Evolutionary conservation across 2,797 vertebrate species (phyloP).

Genomic region (Xenops minutus): DNA sequence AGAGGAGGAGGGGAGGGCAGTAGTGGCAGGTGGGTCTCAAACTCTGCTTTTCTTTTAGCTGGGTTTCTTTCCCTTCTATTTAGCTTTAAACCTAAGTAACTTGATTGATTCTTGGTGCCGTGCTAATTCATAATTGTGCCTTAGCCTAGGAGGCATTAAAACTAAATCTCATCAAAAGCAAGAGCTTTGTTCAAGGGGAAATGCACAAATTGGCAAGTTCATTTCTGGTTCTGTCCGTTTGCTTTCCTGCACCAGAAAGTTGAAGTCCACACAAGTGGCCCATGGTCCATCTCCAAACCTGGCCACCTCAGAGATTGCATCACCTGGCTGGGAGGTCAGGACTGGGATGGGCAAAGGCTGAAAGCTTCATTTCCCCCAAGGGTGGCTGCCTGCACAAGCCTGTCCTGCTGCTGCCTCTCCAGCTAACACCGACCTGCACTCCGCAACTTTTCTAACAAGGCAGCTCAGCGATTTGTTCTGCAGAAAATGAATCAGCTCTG

Average conservation of each 20-base stretch:
- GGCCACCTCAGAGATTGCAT: not conserved
- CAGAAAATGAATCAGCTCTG: not conserved
- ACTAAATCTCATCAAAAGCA: not conserved
- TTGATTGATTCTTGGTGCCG: not conserved
- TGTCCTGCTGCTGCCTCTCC: conserved; percentile 1
- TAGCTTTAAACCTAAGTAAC: not conserved
- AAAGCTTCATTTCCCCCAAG: fast-evolving
- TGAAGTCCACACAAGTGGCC: not conserved
- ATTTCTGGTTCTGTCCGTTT: not conserved
- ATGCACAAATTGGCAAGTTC: not conserved
- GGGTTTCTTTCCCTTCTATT: not conserved
- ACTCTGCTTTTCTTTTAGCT: not conserved
- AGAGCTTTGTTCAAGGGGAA: not conserved
- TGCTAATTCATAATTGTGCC: not conserved
- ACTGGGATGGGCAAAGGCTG: not conserved
- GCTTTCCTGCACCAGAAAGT: not conserved
- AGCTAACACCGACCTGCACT: not conserved
- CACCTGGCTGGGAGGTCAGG: not conserved
- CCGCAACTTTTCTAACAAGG: not conserved
- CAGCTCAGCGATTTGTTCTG: not conserved
- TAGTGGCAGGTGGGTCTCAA: not conserved
- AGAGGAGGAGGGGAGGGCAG: not conserved
- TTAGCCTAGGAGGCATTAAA: conserved; percentile 10
- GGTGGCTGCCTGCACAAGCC: not conserved
- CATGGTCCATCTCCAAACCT: not conserved